phyloP scores from a whole-genome alignment of 2,888 invertebrate species.

The Chorisops tibialis region DNA sequence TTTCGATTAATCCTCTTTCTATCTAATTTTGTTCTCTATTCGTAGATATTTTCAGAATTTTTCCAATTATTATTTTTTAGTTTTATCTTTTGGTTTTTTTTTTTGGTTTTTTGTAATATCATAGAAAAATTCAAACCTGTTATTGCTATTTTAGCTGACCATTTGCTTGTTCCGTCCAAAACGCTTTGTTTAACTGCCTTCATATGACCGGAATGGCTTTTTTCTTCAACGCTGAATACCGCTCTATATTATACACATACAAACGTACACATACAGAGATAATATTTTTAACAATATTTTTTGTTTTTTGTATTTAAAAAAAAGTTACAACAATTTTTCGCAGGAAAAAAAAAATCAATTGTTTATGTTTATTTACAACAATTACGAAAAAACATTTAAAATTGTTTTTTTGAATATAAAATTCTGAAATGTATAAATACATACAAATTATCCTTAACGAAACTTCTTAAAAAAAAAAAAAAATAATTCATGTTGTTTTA shows the following conservation, averaged over 20 bases:
- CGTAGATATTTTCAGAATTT: no score
- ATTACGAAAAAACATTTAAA: no score
- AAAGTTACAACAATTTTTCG: not conserved
- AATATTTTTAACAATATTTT: not conserved
- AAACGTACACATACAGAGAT: not conserved
- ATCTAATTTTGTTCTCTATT: no score
- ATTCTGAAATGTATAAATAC: no score
- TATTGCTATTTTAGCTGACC: slow-evolving; percentile 99
- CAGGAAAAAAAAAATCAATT: not conserved
- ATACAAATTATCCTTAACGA: no score
- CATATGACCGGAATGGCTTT: slow-evolving; percentile 93
- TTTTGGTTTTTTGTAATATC: not conserved
- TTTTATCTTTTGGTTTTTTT: slow-evolving; percentile 15
- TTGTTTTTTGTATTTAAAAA: not conserved
- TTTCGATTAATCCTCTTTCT: no score
- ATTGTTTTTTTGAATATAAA: no score
- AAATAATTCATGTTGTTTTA: no score
- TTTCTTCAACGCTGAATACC: slow-evolving; percentile 93
- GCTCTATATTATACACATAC: slow-evolving; percentile 63
- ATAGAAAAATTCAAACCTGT: slow-evolving; percentile 78
- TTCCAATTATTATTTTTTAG: slow-evolving; percentile 8
- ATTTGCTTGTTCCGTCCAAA: slow-evolving; percentile 98
- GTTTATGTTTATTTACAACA: not conserved
- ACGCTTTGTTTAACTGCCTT: slow-evolving; percentile 98
- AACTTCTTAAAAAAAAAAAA: no score